Evolutionary conservation across 53 echinoderm and acorn worm species (phyloP).

Genomic region (Hippasteria phrygiana): DNA sequence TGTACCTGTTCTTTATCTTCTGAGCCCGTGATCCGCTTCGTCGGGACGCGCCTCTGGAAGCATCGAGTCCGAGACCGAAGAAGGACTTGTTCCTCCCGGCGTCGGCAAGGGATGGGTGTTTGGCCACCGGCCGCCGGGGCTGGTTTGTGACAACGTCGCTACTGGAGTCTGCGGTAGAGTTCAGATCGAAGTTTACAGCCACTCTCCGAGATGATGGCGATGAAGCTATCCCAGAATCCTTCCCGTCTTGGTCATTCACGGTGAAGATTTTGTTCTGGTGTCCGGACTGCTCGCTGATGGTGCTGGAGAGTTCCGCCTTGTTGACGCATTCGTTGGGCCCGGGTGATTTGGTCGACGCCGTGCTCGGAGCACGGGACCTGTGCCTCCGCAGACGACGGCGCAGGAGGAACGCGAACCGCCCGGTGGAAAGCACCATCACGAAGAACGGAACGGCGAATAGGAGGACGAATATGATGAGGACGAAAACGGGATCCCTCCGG

Average conservation of each 20-base stretch:
- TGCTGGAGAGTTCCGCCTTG: constrained; percentile 9
- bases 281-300: neutral
- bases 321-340: neutral
- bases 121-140: neutral
- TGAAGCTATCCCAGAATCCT: neutral
- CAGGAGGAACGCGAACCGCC: constrained; percentile 45
- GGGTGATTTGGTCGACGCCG: neutral
- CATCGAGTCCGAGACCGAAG: constrained; percentile 40
- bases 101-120: constrained; percentile 30
- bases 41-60: constrained; percentile 13
- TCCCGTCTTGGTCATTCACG: neutral
- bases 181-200: neutral
- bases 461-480: constrained; percentile 44
- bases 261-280: constrained; percentile 27
- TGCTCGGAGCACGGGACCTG: constrained; percentile 3
- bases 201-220: neutral
- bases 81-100: constrained; percentile 43
- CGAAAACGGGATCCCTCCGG: neutral
- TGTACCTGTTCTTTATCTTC: constrained; percentile 59
- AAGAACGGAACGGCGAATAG: constrained; percentile 37
- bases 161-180: neutral
- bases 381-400: constrained; percentile 45
- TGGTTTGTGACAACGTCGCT: neutral
- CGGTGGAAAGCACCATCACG: constrained; percentile 29
- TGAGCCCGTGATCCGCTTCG: constrained; percentile 6